phyloP scores from a whole-genome alignment of 2,113 vertebrate species.

The Camarhynchus parvulus region DNA sequence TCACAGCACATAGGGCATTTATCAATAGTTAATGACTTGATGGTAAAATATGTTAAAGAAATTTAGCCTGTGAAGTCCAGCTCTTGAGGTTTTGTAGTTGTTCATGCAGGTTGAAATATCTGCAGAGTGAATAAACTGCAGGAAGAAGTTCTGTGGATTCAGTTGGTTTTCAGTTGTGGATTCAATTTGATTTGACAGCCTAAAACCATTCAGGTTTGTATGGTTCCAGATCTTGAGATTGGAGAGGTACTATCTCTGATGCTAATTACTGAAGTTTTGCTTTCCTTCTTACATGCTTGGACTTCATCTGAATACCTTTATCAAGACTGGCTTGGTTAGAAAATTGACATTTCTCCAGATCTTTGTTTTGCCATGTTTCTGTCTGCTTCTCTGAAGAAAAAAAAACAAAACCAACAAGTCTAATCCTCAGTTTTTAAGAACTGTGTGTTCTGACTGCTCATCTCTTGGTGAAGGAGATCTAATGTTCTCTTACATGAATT shows the following conservation, averaged over 20 bases:
- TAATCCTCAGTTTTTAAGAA: neutral
- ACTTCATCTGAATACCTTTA: neutral
- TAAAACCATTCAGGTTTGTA: neutral
- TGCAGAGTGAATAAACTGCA: neutral
- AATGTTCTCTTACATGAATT: neutral
- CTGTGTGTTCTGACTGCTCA: neutral
- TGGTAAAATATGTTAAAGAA: neutral
- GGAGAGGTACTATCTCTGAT: neutral
- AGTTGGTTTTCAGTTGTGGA: neutral
- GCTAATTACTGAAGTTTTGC: neutral
- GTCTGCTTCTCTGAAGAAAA: neutral
- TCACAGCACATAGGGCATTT: neutral
- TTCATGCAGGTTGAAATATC: neutral
- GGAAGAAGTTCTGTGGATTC: neutral
- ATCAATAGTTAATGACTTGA: neutral
- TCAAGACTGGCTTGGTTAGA: neutral
- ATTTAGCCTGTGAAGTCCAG: neutral
- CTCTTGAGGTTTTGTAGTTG: neutral
- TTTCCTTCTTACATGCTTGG: neutral
- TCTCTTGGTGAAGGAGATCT: neutral
- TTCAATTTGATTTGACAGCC: neutral
- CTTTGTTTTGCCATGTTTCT: neutral
- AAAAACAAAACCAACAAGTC: neutral
- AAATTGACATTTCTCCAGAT: neutral
- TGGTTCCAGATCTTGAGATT: neutral